Evolutionary conservation across 2,888 invertebrate species (phyloP).

Genomic region (Polyploca ridens): DNA sequence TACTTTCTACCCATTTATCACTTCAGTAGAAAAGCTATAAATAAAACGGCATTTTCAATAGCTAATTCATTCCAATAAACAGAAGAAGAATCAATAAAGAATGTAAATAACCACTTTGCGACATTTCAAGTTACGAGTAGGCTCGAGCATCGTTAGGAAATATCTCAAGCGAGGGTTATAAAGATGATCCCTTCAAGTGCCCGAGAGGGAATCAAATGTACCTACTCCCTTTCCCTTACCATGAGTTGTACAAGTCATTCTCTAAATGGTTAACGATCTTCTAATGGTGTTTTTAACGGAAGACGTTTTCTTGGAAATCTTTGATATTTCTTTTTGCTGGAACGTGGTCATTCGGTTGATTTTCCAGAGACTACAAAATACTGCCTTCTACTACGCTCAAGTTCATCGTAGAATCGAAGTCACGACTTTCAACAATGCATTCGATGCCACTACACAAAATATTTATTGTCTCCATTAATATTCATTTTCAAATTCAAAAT

Average conservation of each 20-base stretch:
- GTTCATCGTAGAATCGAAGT: too few species aligned
- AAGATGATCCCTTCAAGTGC: slow-evolving; percentile 55
- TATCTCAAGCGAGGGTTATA: slow-evolving; percentile 50
- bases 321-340: too few species aligned
- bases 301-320: too few species aligned
- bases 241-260: slow-evolving; percentile 10
- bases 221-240: slow-evolving; percentile 29
- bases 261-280: not conserved
- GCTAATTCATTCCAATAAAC: not conserved
- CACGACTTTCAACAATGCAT: too few species aligned
- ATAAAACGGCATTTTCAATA: not conserved
- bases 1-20: too few species aligned
- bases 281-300: not conserved
- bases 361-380: too few species aligned
- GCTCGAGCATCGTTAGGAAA: slow-evolving; percentile 39
- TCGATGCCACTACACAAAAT: too few species aligned
- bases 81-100: slow-evolving; percentile 26
- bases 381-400: too few species aligned
- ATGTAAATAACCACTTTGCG: slow-evolving; percentile 34
- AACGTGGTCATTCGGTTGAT: too few species aligned
- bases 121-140: slow-evolving; percentile 30
- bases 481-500: too few species aligned
- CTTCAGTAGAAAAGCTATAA: too few species aligned
- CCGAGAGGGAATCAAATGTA: slow-evolving; percentile 42
- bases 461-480: too few species aligned